These are phyloP conservation scores for Zele albiditarsus DNA, from an alignment of 2,888 invertebrate genomes.

Conservation along the genomic window DNA sequence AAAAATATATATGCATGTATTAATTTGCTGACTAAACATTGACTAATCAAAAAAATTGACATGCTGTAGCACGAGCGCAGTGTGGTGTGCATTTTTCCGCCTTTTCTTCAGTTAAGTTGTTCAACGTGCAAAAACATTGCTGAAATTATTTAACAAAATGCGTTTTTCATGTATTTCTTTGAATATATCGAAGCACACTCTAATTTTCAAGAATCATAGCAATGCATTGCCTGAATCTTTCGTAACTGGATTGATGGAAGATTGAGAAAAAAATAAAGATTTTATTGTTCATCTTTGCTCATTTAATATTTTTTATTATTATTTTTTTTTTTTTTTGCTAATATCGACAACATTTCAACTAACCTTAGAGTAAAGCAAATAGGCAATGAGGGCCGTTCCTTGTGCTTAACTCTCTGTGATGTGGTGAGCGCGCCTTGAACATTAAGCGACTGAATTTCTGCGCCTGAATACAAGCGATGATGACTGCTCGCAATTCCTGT, in stretches of 20 bases:
- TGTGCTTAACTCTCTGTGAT: conserved; percentile 79
- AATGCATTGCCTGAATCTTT: conserved; percentile 4
- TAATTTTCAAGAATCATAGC: not conserved
- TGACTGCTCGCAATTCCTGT: conserved; percentile 57
- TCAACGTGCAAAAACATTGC: conserved; percentile 25
- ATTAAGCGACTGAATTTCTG: no score
- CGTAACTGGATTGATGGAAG: not conserved
- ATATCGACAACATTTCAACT: conserved; percentile 58
- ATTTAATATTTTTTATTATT: no score
- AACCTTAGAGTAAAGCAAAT: conserved; percentile 72
- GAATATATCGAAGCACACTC: no score
- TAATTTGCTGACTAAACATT: not conserved
- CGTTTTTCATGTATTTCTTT: no score
- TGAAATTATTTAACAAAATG: not conserved
- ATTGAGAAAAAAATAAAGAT: no score
- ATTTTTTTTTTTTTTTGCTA: no score
- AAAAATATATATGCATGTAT: not conserved
- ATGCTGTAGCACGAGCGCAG: conserved; percentile 12
- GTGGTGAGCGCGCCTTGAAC: conserved; percentile 68
- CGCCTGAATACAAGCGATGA: conserved; percentile 70
- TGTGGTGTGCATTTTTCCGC: conserved; percentile 21
- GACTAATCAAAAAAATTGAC: conserved; percentile 13
- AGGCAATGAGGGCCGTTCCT: conserved; percentile 76
- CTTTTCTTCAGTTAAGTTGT: not conserved
- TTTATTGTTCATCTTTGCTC: no score